Percentiles rank a stretch among this genome's conserved stretches.
Evolutionary conservation across 2,113 vertebrate species (phyloP).

Genomic region (Glareola pratincola): DNA sequence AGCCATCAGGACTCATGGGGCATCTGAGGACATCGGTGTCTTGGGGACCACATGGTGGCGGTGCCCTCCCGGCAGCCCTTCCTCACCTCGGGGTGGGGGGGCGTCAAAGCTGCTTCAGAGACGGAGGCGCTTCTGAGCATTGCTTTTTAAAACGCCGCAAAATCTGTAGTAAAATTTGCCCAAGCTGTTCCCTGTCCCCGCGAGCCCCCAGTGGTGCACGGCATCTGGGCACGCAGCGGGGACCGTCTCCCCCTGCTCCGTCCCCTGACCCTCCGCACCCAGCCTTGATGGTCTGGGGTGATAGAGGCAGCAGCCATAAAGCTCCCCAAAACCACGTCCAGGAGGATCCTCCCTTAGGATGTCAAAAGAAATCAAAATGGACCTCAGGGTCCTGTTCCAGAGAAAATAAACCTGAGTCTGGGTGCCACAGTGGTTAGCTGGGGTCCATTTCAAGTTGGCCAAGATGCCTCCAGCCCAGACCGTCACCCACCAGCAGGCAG

Average conservation of each 20-base stretch:
- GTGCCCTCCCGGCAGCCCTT: neutral
- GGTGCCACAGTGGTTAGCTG: neutral
- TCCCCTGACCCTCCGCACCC: neutral
- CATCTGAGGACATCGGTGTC: fast-evolving
- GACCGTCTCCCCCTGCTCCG: neutral
- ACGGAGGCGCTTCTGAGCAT: fast-evolving
- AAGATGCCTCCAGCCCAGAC: neutral
- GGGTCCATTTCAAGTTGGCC: fast-evolving
- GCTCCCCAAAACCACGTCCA: fast-evolving
- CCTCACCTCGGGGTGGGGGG: fast-evolving
- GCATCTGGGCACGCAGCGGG: fast-evolving
- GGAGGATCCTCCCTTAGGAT: neutral
- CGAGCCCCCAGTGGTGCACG: fast-evolving
- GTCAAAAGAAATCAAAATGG: neutral
- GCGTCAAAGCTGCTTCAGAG: neutral
- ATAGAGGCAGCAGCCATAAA: neutral
- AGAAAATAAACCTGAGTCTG: neutral
- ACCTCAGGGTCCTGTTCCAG: neutral
- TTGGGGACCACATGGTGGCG: fast-evolving
- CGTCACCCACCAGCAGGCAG: fast-evolving
- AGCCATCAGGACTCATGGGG: fast-evolving
- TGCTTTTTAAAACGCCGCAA: neutral
- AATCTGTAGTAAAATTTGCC: neutral
- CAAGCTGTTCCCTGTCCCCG: fast-evolving
- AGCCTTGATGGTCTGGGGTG: neutral